phyloP scores from a whole-genome alignment of 2,113 vertebrate species.

The Larimichthys polyactis region DNA sequence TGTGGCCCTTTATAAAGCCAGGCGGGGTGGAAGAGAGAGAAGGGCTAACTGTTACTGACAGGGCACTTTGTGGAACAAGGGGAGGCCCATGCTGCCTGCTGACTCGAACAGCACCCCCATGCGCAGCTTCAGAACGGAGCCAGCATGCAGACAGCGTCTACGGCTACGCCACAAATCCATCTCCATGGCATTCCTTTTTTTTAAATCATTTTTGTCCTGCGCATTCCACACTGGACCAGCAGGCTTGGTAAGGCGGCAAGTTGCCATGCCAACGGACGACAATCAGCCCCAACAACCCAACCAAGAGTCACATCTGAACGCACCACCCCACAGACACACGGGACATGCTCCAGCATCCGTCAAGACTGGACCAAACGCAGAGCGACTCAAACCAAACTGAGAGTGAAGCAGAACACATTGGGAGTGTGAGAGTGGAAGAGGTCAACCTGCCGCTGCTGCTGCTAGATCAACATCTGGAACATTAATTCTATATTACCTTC shows the following conservation, averaged over 20 bases:
- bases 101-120: slow-evolving; percentile 74
- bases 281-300: slow-evolving; percentile 52
- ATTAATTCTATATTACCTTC: not conserved
- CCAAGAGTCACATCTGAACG: slow-evolving; percentile 55
- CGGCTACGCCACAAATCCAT: slow-evolving; percentile 42
- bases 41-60: slow-evolving; percentile 86
- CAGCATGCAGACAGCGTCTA: slow-evolving; percentile 81
- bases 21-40: slow-evolving; percentile 84
- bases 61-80: slow-evolving; percentile 69
- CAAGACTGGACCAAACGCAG: slow-evolving; percentile 73
- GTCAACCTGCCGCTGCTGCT: slow-evolving; percentile 25
- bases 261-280: slow-evolving; percentile 84
- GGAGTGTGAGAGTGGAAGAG: slow-evolving; percentile 75
- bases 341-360: slow-evolving; percentile 82
- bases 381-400: slow-evolving; percentile 61
- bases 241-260: slow-evolving; percentile 65
- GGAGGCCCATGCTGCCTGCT: slow-evolving; percentile 83
- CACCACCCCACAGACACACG: slow-evolving; percentile 68
- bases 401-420: slow-evolving; percentile 80
- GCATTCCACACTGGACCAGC: slow-evolving; percentile 69
- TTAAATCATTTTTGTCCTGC: slow-evolving; percentile 16
- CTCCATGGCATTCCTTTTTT: slow-evolving; percentile 46
- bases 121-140: slow-evolving; percentile 70
- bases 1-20: slow-evolving; percentile 85
- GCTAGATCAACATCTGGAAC: not conserved